Base-by-base conservation (phyloP, 2,888 invertebrate species). In the Lasioglossum vierecki region DNA sequence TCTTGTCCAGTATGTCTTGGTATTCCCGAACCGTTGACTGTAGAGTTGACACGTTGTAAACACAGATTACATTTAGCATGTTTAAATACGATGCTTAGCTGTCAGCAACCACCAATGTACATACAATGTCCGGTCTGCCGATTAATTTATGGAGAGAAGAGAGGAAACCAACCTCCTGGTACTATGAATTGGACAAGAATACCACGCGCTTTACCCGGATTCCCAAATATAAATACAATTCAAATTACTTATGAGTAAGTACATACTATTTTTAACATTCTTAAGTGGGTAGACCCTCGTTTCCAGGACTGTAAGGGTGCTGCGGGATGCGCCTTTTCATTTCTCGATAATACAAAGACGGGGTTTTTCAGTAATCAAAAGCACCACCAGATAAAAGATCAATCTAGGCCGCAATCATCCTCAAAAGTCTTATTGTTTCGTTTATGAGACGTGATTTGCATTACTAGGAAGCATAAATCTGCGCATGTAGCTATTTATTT, bases 71-170 rank as follows among this genome's bases (percentile, higher is more conserved):
- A 98, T 95, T 96, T 97, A 91, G 97, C 97, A 91, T 98, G 98
- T 93, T 95, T 98, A 68, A 97, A 97, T 93, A 97, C 97, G 72
- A 97, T 97, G 96, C 96, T 98, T 80, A 97, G 97, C 74, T 96
- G 96, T 41, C 96, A 96, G 89, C 96, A 96, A 91, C 94, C 94
- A 88, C 94, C 94, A 6, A 94, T 97, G 91, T 97, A 97, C 94
- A 97, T 98, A 91, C 98, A 98, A 95, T 99, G 99, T 94, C 97
- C 98, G 4, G 97, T 98, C 41, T 98, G 98, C 95, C 98, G 98
- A 87, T 97, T 97, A 91, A 97, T 97, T 91, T 98, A 98, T 95
- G 98, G 98, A 0, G 97, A 97, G 95, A 97, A 97, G 93, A 90
- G 96, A 95, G 98, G 98, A 66, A 98, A 97, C 94, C 98, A 98